Percentiles rank a stretch among this genome's conserved stretches.
phyloP scores from a whole-genome alignment of 2,797 vertebrate species.

The Parauchenoglanis punctatus region DNA sequence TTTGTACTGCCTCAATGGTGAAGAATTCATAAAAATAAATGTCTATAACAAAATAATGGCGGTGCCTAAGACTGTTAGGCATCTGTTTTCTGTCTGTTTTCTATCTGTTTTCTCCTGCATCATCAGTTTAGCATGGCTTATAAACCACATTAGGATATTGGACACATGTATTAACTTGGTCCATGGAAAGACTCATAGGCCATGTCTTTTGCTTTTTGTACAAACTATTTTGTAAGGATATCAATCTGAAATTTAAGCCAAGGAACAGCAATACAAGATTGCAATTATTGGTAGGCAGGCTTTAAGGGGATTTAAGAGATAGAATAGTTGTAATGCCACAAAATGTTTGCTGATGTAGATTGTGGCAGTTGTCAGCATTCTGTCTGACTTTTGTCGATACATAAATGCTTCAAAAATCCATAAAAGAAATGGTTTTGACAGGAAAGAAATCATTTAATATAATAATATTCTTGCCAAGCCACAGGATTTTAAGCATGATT shows the following conservation, averaged over 20 bases:
- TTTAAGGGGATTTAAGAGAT: constrained; percentile 8
- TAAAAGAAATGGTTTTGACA: not conserved
- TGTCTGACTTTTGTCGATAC: not conserved
- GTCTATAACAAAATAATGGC: too few species aligned
- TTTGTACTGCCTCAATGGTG: too few species aligned
- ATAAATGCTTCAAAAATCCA: not conserved
- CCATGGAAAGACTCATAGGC: not conserved
- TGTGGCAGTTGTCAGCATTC: not conserved
- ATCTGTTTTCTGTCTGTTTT: too few species aligned
- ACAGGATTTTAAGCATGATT: not conserved
- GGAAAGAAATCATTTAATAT: not conserved
- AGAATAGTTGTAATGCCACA: not conserved
- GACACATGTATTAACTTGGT: not conserved
- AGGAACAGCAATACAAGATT: not conserved
- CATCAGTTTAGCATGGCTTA: not conserved
- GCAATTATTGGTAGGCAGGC: not conserved
- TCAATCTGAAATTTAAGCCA: not conserved
- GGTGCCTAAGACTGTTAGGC: not conserved
- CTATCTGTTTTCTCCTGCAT: constrained; percentile 12
- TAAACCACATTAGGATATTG: not conserved
- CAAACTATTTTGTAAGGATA: not conserved
- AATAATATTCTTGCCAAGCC: not conserved
- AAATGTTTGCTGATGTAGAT: constrained; percentile 3
- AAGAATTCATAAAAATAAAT: too few species aligned
- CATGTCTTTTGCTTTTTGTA: not conserved